Evolutionary conservation across 2,888 invertebrate species (phyloP).

Genomic region (Mimas tiliae): DNA sequence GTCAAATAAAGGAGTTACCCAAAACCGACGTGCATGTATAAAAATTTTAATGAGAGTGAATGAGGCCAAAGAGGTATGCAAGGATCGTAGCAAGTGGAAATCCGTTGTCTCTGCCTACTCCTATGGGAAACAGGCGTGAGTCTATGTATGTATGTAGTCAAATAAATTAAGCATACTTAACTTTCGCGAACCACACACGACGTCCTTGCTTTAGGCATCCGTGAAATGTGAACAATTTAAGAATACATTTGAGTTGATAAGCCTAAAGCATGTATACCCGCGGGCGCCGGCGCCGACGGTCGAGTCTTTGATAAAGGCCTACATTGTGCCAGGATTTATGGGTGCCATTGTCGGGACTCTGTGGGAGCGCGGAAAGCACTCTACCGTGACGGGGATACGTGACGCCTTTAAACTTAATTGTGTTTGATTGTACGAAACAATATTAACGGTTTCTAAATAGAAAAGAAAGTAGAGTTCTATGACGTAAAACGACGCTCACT

Average conservation of each 20-base stretch:
- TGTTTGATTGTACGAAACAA: background rate
- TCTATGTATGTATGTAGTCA: no score
- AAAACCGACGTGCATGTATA: no score
- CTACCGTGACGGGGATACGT: constrained; percentile 17
- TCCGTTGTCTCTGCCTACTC: no score
- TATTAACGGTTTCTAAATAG: background rate
- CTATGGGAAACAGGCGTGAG: no score
- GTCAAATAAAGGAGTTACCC: background rate
- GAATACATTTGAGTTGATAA: constrained; percentile 16
- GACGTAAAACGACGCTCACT: background rate
- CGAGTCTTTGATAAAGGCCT: constrained; percentile 44
- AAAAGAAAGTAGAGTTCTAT: background rate
- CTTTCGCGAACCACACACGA: constrained; percentile 20
- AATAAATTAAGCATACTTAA: background rate
- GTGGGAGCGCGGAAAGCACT: constrained; percentile 20
- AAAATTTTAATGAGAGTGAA: no score
- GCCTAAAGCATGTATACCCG: constrained; percentile 41
- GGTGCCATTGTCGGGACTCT: constrained; percentile 15
- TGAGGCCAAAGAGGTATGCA: no score
- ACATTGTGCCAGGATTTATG: constrained; percentile 29
- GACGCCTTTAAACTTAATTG: background rate
- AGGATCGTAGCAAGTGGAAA: no score
- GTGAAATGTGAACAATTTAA: constrained; percentile 17
- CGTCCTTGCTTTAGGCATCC: background rate
- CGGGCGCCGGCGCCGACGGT: constrained; percentile 65